Percentiles rank a stretch among this genome's conserved stretches.
These are phyloP conservation scores for Drosophila percnosoma DNA, from an alignment of 2,888 invertebrate genomes.

Conservation along the genomic window DNA sequence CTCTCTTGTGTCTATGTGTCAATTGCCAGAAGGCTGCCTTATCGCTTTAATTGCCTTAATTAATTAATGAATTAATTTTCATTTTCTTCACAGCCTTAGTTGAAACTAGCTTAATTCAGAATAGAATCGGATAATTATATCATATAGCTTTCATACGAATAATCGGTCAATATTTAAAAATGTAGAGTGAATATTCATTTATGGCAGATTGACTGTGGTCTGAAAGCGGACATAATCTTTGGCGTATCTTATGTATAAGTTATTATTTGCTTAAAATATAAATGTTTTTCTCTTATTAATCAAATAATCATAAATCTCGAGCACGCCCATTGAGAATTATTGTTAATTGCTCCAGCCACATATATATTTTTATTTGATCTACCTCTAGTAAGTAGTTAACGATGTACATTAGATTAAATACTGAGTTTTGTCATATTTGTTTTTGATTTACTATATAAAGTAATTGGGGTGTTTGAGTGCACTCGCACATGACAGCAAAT, in stretches of 20 bases:
- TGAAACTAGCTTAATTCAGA: fast-evolving
- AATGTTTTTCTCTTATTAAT: neutral
- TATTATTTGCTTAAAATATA: neutral
- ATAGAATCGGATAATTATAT: neutral
- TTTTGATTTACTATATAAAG: constrained; percentile 4
- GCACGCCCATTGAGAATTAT: neutral
- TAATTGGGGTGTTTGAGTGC: constrained; percentile 1
- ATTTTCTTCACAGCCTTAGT: neutral
- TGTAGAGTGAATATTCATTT: neutral
- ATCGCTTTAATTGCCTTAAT: neutral
- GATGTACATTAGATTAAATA: neutral
- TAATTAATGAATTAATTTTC: neutral
- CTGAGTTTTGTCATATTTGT: neutral
- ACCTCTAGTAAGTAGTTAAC: neutral
- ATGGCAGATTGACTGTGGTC: neutral
- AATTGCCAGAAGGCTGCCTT: neutral
- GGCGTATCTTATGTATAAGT: neutral
- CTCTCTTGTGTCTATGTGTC: neutral
- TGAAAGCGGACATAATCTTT: neutral
- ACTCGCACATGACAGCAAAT: neutral
- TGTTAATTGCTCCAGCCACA: neutral
- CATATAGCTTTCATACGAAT: neutral
- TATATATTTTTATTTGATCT: neutral
- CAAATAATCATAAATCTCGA: neutral
- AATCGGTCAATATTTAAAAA: neutral